A percentile compares a stretch with the other conserved stretches of the same genome.
Conservation (phyloP, 2,113 vertebrate species). For the Anser cygnoides region DNA sequence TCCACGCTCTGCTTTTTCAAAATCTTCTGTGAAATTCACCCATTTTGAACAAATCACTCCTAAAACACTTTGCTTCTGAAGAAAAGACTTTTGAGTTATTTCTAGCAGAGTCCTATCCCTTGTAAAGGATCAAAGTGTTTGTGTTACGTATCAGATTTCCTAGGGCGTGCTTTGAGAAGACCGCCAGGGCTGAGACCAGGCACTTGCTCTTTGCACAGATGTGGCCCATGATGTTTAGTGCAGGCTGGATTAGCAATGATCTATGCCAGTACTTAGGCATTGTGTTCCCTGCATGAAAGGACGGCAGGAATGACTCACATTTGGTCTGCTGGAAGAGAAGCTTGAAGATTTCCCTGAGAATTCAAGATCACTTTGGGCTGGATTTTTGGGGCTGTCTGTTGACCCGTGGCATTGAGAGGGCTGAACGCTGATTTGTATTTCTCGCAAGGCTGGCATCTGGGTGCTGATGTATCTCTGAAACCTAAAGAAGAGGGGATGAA, state of each 20-base stretch:
- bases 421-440: not conserved
- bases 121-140: not conserved
- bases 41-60: not conserved
- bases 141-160: not conserved
- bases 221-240: not conserved
- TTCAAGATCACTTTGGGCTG: not conserved
- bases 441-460: not conserved
- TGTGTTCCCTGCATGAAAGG: not conserved
- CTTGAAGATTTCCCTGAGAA: not conserved
- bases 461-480: not conserved
- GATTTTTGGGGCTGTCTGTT: not conserved
- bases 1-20: not conserved
- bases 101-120: not conserved
- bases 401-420: not conserved
- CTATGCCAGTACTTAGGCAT: not conserved
- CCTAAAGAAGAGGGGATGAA: not conserved
- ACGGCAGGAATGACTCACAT: accelerated
- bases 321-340: not conserved
- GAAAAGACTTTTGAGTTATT: not conserved
- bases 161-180: not conserved
- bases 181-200: not conserved
- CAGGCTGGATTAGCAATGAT: not conserved
- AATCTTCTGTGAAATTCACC: not conserved
- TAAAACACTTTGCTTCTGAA: not conserved
- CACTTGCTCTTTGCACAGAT: not conserved